phyloP scores from a whole-genome alignment of 2,888 invertebrate genomes.

The Parasteatoda lunata region DNA sequence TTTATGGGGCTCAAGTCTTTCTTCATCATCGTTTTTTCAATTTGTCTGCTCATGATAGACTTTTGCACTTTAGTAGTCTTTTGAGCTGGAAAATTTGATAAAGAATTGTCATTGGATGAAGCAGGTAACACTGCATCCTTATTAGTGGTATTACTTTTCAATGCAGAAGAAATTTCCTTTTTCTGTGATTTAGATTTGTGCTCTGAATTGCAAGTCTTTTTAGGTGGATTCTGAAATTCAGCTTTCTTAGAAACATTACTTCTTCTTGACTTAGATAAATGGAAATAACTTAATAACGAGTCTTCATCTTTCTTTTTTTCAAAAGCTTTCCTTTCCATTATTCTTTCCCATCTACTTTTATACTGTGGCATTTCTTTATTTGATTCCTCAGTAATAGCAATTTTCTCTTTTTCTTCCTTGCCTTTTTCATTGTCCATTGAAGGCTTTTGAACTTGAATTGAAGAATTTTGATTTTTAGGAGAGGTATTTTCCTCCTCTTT shows the following conservation, averaged over 20 bases:
- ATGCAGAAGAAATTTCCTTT: too few relatives aligned
- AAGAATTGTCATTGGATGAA: too few relatives aligned
- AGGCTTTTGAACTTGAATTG: not conserved
- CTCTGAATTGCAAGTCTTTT: too few relatives aligned
- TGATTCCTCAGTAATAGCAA: not conserved
- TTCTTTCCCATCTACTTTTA: conserved; percentile 54
- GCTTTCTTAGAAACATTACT: not conserved
- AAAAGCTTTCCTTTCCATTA: conserved; percentile 45
- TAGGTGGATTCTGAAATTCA: conserved; percentile 7
- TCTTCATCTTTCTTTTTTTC: conserved; percentile 23
- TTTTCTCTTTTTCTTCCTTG: not conserved
- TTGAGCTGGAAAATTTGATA: too few relatives aligned
- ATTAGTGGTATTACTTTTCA: too few relatives aligned
- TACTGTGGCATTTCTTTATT: conserved; percentile 31
- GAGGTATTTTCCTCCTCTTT: not conserved
- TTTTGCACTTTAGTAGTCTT: too few relatives aligned
- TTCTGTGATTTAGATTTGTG: too few relatives aligned
- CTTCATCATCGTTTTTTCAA: too few relatives aligned
- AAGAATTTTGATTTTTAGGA: too few relatives aligned
- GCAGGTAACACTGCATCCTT: too few relatives aligned
- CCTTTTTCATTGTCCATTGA: not conserved
- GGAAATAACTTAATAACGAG: conserved; percentile 24
- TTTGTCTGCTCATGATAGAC: too few relatives aligned
- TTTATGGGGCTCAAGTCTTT: not conserved
- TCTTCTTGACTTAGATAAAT: not conserved